Percentiles rank a stretch among this genome's conserved stretches.
Conservation (phyloP, 2,113 vertebrate genomes). For the Micromys minutus region DNA sequence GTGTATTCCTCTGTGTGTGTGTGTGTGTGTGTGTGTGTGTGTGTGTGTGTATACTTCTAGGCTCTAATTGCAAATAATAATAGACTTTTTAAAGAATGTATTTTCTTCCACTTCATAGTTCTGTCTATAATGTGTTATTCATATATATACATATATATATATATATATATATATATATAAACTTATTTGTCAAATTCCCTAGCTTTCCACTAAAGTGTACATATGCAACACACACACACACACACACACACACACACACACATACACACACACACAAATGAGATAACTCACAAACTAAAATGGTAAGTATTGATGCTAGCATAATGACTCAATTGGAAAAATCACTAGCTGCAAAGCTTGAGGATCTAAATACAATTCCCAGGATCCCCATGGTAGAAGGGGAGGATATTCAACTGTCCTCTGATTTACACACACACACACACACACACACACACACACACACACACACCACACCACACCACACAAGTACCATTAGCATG, state of each 20-base stretch:
- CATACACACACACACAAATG: background rate
- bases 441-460: too few relatives aligned
- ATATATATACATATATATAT: too few relatives aligned
- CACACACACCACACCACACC: too few relatives aligned
- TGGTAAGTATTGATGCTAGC: background rate
- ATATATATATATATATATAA: too few relatives aligned
- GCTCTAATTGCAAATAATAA: background rate
- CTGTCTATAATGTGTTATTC: background rate
- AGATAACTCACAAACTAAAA: background rate
- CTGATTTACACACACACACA: background rate
- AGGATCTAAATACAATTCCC: background rate
- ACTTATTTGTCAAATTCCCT: background rate
- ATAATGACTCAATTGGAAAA: background rate
- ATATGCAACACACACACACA: background rate
- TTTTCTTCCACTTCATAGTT: conserved; percentile 18
- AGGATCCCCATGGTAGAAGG: background rate
- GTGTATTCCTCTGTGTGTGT: background rate
- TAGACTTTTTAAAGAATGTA: background rate
- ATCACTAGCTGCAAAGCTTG: fast-evolving
- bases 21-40: background rate
- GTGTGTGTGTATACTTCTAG: background rate
- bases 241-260: background rate
- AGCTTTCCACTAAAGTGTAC: background rate
- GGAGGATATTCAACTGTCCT: background rate
- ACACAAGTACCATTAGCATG: background rate